Base-by-base conservation (phyloP, 2,113 vertebrate species). In the Hystrix brachyura region DNA sequence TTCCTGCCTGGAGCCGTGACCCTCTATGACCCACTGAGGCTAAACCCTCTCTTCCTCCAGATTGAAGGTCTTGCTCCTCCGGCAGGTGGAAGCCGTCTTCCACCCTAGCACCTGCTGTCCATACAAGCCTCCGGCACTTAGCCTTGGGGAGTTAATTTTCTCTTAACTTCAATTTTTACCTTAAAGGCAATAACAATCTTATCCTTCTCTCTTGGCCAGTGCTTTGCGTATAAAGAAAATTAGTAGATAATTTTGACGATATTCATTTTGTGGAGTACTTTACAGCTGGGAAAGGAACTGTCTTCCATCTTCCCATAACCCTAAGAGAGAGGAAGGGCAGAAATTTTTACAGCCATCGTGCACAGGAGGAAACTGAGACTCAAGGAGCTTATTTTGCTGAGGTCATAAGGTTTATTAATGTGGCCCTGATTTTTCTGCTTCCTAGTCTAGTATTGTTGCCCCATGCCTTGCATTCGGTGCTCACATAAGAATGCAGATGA, bases 361-460 rank as follows among this genome's bases (percentile, higher is more conserved):
- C 29, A 69, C n/a, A n/a, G 4, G 65, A 88, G 69, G 51, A 81
- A 88, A 60, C 51, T 51, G 83, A 96, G 83, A 59, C 19, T 92
- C 51, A 19, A n/a, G 38, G 38, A 46, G 21, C 3, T 72, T 84
- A 8, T 27, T 65, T 55, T 34, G 76, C n/a, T 71, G 12, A 15
- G 29, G 12, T 69, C 57, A 17, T 65, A 32, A 83, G 29, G 25
- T 81, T 60, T 69, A 3, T 32, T 6, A 27, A 43, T 7, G 32
- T 51, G 12, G 25, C 25, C 78, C 27, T 62, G 23, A 19, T 62
- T 82, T 86, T 86, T 62, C 94, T 51, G n/a, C 15, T 59, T 89
- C 43, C 53, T 57, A 2, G 18, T 69, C 74, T 43, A 69, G 51
- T 11, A 34, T 53, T 34, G 9, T 71, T 71, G 51, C 29, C n/a